Conservation (phyloP, 2,888 invertebrate species). For the Drosophila neonasuta region DNA sequence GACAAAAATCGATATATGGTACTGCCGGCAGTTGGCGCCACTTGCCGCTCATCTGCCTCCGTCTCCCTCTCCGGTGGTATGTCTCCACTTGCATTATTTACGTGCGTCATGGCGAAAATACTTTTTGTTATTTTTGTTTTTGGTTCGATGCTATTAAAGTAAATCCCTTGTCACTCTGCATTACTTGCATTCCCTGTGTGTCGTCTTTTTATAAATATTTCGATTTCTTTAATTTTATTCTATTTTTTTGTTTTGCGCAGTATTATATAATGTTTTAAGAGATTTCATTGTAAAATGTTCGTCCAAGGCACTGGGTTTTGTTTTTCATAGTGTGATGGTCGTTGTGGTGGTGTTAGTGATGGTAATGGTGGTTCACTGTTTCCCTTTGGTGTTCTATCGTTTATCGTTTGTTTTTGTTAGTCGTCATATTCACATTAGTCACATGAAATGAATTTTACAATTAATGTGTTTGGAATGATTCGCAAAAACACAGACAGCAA, state of each 20-base stretch:
- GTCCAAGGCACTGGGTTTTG: conserved; percentile 57
- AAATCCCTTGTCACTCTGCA: conserved; percentile 41
- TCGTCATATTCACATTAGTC: conserved; percentile 30
- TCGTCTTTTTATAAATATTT: conserved; percentile 34
- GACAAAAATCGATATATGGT: conserved; percentile 65
- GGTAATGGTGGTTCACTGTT: conserved; percentile 18
- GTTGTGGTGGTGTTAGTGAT: conserved; percentile 23
- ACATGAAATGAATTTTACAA: conserved; percentile 51
- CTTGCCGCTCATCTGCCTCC: conserved; percentile 23
- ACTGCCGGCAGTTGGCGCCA: conserved; percentile 51
- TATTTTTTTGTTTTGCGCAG: conserved; percentile 5
- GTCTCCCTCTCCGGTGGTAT: conserved; percentile 17
- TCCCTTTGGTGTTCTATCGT: conserved; percentile 12
- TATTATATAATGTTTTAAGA: conserved; percentile 51
- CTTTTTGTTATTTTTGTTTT: conserved; percentile 27
- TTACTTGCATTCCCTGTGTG: conserved; percentile 26
- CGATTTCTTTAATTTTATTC: conserved; percentile 22
- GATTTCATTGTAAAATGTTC: conserved; percentile 46
- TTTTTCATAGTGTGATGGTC: conserved; percentile 15
- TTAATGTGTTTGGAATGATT: conserved; percentile 28
- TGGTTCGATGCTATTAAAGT: conserved; percentile 19
- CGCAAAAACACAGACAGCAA: conserved; percentile 26
- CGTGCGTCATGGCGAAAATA: conserved; percentile 61
- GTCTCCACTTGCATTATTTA: conserved; percentile 60
- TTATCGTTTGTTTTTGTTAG: conserved; percentile 7